Evolutionary conservation across 2,888 invertebrate genomes (phyloP), one percentile per base, ranked within the genome.

Genomic region (Pristionchus mayeri): DNA sequence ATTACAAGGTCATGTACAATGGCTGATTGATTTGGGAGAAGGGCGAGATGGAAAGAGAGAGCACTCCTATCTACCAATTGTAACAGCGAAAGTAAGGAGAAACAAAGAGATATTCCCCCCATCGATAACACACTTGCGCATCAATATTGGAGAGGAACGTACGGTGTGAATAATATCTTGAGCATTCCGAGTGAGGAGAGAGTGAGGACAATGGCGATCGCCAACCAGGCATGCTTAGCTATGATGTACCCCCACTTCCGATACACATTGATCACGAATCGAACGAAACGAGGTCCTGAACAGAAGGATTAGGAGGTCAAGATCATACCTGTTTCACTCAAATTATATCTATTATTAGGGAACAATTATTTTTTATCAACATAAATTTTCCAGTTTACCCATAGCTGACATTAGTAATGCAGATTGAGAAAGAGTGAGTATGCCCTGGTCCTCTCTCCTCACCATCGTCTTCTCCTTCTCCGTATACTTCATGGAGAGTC

Each of bases 171-270:
- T 52, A 91, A 57, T 52, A 92, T 90, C 84, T 91, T 90, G 24
- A 89, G 40, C 48, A 90, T 87, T 13, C 88, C 88, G 11, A 90
- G 82, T 30, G 87, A 67, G 27, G 91, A 90, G n/a, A 92, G 87
- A 21, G 89, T 40, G 13, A 90, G 34, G 75, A 91, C 91, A 50
- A 92, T 89, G 75, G 87, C 57, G 78, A 92, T 91, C 48, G 91
- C 90, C 50, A 88, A 84, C 91, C 91, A 92, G 44, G 90, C 89
- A 86, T 92, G 90, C 71, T 75, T 84, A 3, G 91, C 89, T 13
- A 92, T 89, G 57, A 91, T 86, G 84, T 91, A 91, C 50, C 92
- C 92, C 91, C 91, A 92, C 37, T 89, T 88, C 7, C 88, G 86
- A 88, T 90, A 92, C 63, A 88, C 87, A n/a, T 87, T 86, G 78